Evolutionary conservation across 2,888 invertebrate species (phyloP), one percentile per base, ranked within the genome.

Genomic region (Acronicta alni): DNA sequence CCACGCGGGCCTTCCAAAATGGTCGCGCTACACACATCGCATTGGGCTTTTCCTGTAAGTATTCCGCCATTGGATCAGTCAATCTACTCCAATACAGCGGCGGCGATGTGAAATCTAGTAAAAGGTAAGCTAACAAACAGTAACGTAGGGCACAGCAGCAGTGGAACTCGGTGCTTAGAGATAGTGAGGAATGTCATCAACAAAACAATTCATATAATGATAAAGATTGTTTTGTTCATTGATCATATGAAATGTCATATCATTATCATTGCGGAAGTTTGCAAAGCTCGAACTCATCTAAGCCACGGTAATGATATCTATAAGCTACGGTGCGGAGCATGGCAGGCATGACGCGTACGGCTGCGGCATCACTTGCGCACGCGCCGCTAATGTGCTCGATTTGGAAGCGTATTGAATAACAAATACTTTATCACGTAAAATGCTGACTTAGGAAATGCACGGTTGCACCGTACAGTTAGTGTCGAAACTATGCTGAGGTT

Each of bases 41-140:
- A n/a, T 35, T 35, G 26, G 23, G 26, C 15, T 26, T 37, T 39
- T 23, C 35, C 59, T 67, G 68, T 72, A 68, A 48, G 61, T 43
- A 38, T 44, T 69, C 45, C 37, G 47, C 30, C 35, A 35, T 35
- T 35, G 35, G 35, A 9, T 20, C 5, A 20, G 20, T 7, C n/a
- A 35, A 35, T 35, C 35, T 35, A n/a, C n/a, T 35, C 6, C n/a
- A n/a, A 14, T n/a, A n/a, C 35, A n/a, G 35, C 35, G 35, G 30
- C 3, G 30, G 26, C 26, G 26, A 9, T 26, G 26, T 30, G 2
- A 12, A 12, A 12, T 12, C 30, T 30, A 12, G 12, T 3, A 2
- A 30, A n/a, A n/a, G n/a, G 30, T 3, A 30, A 5, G 20, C 30
- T 30, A 30, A 12, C 30, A 30, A 12, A 30, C 30, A 30, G 12